These are phyloP conservation scores for Orchesella flavescens DNA, from an alignment of 2,888 invertebrate genomes.

Conservation along the genomic window DNA sequence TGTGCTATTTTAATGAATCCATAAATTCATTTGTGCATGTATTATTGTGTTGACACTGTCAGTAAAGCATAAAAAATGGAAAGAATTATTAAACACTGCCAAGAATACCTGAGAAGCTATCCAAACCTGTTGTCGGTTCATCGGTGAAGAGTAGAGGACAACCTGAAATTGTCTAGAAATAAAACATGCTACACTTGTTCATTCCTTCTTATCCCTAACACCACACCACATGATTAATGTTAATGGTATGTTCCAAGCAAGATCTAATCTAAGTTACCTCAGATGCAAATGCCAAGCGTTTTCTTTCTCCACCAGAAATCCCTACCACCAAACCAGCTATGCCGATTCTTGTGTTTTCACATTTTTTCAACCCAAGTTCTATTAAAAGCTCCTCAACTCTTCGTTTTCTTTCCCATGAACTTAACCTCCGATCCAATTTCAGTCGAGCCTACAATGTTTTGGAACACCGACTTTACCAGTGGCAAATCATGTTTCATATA, in stretches of 20 bases:
- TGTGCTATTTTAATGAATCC: slow-evolving; percentile 46
- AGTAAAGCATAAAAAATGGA: too few species aligned
- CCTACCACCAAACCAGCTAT: slow-evolving; percentile 83
- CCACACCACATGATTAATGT: too few species aligned
- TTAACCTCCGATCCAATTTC: slow-evolving; percentile 83
- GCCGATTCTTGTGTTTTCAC: slow-evolving; percentile 86
- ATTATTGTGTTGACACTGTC: too few species aligned
- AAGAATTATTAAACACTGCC: too few species aligned
- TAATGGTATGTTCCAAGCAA: too few species aligned
- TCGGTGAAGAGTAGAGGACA: slow-evolving; percentile 77
- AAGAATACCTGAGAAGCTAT: slow-evolving; percentile 66
- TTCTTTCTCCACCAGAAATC: slow-evolving; percentile 94
- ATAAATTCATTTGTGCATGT: too few species aligned
- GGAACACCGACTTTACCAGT: too few species aligned
- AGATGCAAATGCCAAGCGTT: slow-evolving; percentile 92
- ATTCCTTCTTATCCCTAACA: too few species aligned
- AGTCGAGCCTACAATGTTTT: slow-evolving; percentile 82
- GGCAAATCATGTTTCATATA: too few species aligned
- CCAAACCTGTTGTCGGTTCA: slow-evolving; percentile 77
- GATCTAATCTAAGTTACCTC: too few species aligned
- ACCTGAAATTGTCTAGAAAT: slow-evolving; percentile 75
- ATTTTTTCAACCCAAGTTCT: slow-evolving; percentile 82
- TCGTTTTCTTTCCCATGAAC: slow-evolving; percentile 78
- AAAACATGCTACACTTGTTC: too few species aligned
- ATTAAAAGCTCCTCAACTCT: slow-evolving; percentile 83